phyloP scores from a whole-genome alignment of 2,113 vertebrate species.

The Hippocampus comes region DNA sequence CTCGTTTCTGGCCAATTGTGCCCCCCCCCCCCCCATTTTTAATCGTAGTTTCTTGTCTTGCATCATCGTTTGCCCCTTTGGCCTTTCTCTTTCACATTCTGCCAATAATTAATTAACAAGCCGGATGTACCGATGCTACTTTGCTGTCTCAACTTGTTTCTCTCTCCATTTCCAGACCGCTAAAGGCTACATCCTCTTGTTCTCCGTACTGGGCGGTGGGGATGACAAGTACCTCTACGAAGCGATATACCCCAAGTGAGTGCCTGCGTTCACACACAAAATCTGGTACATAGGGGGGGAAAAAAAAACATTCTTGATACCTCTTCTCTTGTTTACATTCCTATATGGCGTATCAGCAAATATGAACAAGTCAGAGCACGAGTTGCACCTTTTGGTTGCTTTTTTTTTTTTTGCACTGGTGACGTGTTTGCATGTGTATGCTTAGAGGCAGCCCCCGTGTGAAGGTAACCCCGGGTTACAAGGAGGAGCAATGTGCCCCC shows the following conservation, averaged over 20 bases:
- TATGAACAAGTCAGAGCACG: conserved; percentile 10
- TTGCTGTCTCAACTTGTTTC: background rate
- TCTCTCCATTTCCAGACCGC: conserved; percentile 79
- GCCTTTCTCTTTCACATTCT: background rate
- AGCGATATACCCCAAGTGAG: conserved; percentile 93
- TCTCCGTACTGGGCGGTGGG: conserved; percentile 81
- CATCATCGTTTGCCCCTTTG: background rate
- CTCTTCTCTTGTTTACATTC: conserved; percentile 33
- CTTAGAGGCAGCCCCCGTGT: conserved; percentile 86
- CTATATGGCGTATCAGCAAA: conserved; percentile 34
- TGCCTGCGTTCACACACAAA: conserved; percentile 23
- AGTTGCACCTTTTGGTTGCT: conserved; percentile 3
- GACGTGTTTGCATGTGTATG: conserved; percentile 15
- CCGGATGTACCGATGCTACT: background rate
- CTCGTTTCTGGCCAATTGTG: no score
- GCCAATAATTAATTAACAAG: background rate
- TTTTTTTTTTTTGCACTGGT: background rate
- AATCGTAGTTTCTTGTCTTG: no score
- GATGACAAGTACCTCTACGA: conserved; percentile 93
- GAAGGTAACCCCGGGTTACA: conserved; percentile 88
- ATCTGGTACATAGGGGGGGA: background rate
- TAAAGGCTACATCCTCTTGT: conserved; percentile 94
- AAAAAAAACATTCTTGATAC: background rate
- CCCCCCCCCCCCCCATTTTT: no score
- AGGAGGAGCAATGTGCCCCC: conserved; percentile 95